A percentile compares a stretch with the other conserved stretches of the same genome.
Evolutionary conservation across 2,888 invertebrate species (phyloP).

Genomic region (Mesoligia furuncula): DNA sequence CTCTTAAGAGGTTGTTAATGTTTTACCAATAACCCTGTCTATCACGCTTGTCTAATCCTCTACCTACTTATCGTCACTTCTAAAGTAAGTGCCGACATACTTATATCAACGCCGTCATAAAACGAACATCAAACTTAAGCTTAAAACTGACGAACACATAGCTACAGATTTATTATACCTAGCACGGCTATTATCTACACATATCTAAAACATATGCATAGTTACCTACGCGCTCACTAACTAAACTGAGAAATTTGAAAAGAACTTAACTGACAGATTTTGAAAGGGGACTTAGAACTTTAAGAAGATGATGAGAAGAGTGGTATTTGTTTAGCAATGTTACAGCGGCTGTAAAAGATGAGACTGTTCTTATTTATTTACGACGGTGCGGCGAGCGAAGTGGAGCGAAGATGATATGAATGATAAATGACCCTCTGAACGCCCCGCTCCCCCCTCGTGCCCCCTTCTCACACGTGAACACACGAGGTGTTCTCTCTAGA

Average conservation of each 20-base stretch:
- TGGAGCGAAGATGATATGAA: constrained; percentile 91
- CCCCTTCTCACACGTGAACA: constrained; percentile 88
- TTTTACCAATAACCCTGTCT: not conserved
- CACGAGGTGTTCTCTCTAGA: constrained; percentile 84
- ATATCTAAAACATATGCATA: constrained; percentile 87
- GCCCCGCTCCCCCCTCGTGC: constrained; percentile 67
- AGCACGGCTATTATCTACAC: constrained; percentile 81
- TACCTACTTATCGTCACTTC: constrained; percentile 10
- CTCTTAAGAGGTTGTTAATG: no score
- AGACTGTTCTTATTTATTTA: constrained; percentile 91
- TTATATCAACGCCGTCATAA: constrained; percentile 56
- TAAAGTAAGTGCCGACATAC: constrained; percentile 32
- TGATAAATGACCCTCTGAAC: constrained; percentile 90
- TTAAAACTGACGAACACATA: constrained; percentile 70
- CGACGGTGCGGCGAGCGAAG: constrained; percentile 90
- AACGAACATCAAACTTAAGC: constrained; percentile 68
- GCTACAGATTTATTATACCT: constrained; percentile 70
- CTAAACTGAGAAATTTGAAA: constrained; percentile 66
- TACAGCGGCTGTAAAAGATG: constrained; percentile 87
- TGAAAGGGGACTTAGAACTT: constrained; percentile 41
- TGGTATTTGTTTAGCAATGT: constrained; percentile 68
- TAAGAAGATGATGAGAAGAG: constrained; percentile 13
- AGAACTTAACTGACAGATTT: constrained; percentile 64
- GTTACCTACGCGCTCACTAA: constrained; percentile 84
- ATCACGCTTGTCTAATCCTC: not conserved